Base-by-base conservation (phyloP, 2,888 invertebrate genomes). In the Lathronympha strigana region DNA sequence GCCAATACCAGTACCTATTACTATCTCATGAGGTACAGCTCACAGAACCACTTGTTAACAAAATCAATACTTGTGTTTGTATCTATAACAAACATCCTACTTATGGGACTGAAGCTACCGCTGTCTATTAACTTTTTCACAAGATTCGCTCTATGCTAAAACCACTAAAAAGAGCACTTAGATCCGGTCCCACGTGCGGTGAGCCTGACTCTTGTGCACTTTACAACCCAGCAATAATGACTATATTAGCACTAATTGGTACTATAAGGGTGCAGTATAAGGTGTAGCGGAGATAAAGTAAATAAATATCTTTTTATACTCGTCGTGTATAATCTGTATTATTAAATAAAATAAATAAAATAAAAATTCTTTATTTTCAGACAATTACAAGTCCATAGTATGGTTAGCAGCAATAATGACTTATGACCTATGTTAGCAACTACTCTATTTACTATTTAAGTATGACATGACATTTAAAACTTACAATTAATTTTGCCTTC, bases 151-250 rank as follows among this genome's bases (percentile, higher is more conserved):
- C 43, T 43, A n/a, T 38, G 38, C 47, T 36, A 64, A 38, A 60
- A 66, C 64, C 53, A 60, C 64, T 66, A 61, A 66, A 63, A 66
- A 54, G 66, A 61, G 60, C 66, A 66, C 60, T 66, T 61, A 49
- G 47, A 38, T 54, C 19, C 28, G 28, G 38, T 19, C 53, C 47
- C 54, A 38, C 47, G 64, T 54, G 60, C 61, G 53, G 53, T 60
- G 40, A 58, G 66, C 31, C 36, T 31, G 53, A 54, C 47, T 66
- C 47, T 23, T 47, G 54, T 66, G 66, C 60, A 66, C 66, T 66
- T 53, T 66, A 28, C 31, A 47, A 60, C 54, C 21, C 23, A 28
- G 53, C 23, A 61, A 61, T 66, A 66, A 66, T 60, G 28, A 47
- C 61, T 61, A 66, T 66, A 66, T 66, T 66, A 66, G 61, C 40